These are phyloP conservation scores for Oxyteleia sp. DNA, from an alignment of 2,888 invertebrate species.

Conservation along the genomic window DNA sequence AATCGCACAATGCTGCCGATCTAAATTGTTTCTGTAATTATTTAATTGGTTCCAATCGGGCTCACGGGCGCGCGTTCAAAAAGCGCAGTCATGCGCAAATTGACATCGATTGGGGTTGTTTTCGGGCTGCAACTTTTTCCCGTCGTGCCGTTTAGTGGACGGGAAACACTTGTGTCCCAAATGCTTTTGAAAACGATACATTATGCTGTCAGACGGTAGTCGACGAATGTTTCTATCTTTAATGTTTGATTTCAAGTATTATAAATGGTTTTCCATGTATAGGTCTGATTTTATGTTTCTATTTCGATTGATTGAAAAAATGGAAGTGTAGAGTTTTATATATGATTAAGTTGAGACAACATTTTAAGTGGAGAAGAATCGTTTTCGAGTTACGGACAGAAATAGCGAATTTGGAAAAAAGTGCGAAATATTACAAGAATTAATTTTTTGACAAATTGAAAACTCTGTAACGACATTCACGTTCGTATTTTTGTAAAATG, in stretches of 20 bases:
- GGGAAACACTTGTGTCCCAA: slow-evolving; percentile 38
- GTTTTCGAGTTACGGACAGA: no score
- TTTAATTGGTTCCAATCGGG: slow-evolving; percentile 21
- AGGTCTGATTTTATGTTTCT: neutral
- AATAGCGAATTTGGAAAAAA: no score
- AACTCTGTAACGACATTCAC: no score
- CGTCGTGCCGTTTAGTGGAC: neutral
- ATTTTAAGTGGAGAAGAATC: no score
- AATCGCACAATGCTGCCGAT: neutral
- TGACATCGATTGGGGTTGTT: slow-evolving; percentile 20
- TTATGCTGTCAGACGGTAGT: slow-evolving; percentile 7
- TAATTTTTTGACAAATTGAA: no score
- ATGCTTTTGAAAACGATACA: slow-evolving; percentile 33
- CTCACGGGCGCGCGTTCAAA: slow-evolving; percentile 7
- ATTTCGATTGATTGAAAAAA: no score
- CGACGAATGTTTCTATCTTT: slow-evolving; percentile 1
- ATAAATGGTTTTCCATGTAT: neutral
- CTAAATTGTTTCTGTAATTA: slow-evolving; percentile 60
- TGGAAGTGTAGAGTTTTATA: no score
- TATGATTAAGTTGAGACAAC: no score
- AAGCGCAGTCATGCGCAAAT: slow-evolving; percentile 44
- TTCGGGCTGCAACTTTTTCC: slow-evolving; percentile 8
- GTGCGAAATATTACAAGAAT: no score
- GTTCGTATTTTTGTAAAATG: no score
- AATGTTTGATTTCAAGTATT: neutral